Conservation (phyloP, 2,888 invertebrate genomes). For the Ophion ellenae region DNA sequence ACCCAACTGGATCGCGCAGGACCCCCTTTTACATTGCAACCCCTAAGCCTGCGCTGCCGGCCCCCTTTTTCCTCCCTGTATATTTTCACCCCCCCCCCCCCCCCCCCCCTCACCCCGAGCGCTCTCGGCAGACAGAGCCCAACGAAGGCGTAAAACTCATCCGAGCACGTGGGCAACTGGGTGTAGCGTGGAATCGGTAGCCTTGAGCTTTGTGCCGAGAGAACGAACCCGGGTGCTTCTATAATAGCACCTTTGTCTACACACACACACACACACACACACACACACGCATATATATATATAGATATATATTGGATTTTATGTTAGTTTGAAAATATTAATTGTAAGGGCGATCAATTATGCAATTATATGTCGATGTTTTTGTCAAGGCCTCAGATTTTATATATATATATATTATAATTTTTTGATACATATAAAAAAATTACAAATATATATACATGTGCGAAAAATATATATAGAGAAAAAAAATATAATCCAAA, state of each 20-base stretch:
- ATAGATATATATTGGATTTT: too few species aligned
- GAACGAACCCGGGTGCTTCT: not conserved
- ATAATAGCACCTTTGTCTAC: not conserved
- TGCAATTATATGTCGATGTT: too few species aligned
- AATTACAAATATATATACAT: too few species aligned
- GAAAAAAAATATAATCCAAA: too few species aligned
- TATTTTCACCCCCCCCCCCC: not conserved
- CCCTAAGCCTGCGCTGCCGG: not conserved
- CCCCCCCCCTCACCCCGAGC: not conserved
- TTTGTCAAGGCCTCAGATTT: too few species aligned
- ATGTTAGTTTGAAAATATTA: too few species aligned
- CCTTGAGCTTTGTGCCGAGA: not conserved
- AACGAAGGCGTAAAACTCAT: constrained; percentile 44
- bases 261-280: too few species aligned
- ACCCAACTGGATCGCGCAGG: not conserved
- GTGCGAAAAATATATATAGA: too few species aligned
- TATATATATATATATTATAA: too few species aligned
- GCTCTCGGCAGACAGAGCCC: constrained; percentile 27
- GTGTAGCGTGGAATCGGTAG: constrained; percentile 42
- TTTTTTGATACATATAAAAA: too few species aligned
- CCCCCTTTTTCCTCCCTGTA: not conserved
- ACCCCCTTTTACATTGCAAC: not conserved
- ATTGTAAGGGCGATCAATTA: too few species aligned
- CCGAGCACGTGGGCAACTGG: constrained; percentile 38
- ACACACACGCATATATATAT: too few species aligned